Evolutionary conservation across 2,888 invertebrate genomes (phyloP).

Genomic region (Chymomyza fuscimana): DNA sequence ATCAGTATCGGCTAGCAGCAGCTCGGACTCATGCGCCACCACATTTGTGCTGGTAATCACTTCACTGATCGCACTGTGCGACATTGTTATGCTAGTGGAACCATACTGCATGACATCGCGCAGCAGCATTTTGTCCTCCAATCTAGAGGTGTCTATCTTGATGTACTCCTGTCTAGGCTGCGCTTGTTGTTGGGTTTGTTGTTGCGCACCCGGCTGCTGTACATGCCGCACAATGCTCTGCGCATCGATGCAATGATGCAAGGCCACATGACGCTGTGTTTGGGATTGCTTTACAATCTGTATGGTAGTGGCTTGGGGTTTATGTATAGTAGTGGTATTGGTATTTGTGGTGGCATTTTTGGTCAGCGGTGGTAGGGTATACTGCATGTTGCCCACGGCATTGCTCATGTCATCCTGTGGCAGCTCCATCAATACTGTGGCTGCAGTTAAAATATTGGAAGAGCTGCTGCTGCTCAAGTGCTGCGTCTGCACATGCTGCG

Average conservation of each 20-base stretch:
- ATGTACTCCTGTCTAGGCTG: slow-evolving; percentile 64
- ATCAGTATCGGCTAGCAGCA: slow-evolving; percentile 55
- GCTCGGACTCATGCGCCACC: slow-evolving; percentile 46
- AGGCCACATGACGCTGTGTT: slow-evolving; percentile 38
- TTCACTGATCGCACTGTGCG: slow-evolving; percentile 35
- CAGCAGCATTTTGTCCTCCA: slow-evolving; percentile 73
- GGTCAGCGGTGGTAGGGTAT: slow-evolving; percentile 71
- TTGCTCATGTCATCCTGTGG: slow-evolving; percentile 76
- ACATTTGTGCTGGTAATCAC: slow-evolving; percentile 46
- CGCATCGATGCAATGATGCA: slow-evolving; percentile 32
- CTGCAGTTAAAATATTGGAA: slow-evolving; percentile 64
- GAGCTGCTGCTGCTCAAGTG: slow-evolving; percentile 44
- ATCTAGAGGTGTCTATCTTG: slow-evolving; percentile 71
- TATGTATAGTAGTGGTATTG: slow-evolving; percentile 49
- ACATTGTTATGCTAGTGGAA: slow-evolving; percentile 56
- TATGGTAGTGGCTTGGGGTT: slow-evolving; percentile 71
- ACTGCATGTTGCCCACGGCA: slow-evolving; percentile 76
- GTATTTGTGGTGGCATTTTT: slow-evolving; percentile 62
- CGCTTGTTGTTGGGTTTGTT: slow-evolving; percentile 44
- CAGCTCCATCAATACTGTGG: slow-evolving; percentile 78
- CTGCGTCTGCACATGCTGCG: slow-evolving; percentile 38
- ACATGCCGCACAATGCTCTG: slow-evolving; percentile 36
- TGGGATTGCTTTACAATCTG: slow-evolving; percentile 74
- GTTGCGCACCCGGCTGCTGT: background rate
- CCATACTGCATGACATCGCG: slow-evolving; percentile 76